Percentiles rank a stretch among this genome's conserved stretches.
Evolutionary conservation across 2,113 vertebrate species (phyloP).

Genomic region (Baryphthengus martii): DNA sequence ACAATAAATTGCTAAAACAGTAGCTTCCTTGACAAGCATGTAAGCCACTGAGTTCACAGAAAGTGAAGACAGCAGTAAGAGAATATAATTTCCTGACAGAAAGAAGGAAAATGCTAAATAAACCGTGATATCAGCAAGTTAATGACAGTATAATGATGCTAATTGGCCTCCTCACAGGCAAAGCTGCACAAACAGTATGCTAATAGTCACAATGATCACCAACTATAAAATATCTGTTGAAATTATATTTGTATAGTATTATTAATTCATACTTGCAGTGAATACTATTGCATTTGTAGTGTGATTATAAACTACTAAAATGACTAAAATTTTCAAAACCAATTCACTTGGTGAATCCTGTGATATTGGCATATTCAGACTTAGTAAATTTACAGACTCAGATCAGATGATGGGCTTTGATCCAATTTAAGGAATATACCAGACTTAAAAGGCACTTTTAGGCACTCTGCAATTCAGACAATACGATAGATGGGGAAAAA

Average conservation of each 20-base stretch:
- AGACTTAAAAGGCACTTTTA: background rate
- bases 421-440: background rate
- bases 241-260: background rate
- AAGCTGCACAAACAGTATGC: background rate
- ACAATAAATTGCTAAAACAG: background rate
- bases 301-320: background rate
- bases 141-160: background rate
- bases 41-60: background rate
- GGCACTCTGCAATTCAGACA: background rate
- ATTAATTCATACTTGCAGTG: background rate
- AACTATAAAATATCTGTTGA: background rate
- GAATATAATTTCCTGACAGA: background rate
- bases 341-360: background rate
- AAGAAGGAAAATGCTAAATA: background rate
- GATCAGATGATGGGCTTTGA: background rate
- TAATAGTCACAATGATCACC: background rate
- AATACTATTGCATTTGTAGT: background rate
- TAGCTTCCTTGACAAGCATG: background rate
- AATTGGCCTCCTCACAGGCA: background rate
- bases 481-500: background rate
- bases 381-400: background rate
- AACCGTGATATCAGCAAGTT: background rate
- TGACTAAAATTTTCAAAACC: background rate
- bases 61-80: background rate
- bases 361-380: background rate